Percentiles rank a stretch among this genome's conserved stretches.
Conservation (phyloP, 2,797 vertebrate species). For the Distichodus sexfasciatus region DNA sequence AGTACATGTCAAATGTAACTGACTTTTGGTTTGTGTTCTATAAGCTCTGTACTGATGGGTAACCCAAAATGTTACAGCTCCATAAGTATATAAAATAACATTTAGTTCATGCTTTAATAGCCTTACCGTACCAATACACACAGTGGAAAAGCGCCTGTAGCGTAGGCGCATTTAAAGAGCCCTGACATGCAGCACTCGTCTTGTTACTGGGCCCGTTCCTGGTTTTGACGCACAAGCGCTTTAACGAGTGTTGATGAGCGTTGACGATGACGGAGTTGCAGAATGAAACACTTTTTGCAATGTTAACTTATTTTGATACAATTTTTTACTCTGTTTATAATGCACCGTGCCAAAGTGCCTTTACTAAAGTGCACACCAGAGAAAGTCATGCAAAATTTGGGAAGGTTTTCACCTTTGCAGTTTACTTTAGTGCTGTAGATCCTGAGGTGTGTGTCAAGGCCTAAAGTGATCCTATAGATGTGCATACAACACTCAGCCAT, state of each 20-base stretch:
- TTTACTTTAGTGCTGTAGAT: background rate
- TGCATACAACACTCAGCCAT: too few relatives aligned
- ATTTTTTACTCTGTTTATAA: conserved; percentile 57
- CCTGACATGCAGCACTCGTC: conserved; percentile 43
- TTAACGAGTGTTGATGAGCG: conserved; percentile 59
- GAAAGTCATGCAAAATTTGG: background rate
- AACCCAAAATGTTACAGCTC: too few relatives aligned
- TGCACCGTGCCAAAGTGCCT: conserved; percentile 53
- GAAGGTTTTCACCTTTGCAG: background rate
- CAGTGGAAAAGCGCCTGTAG: too few relatives aligned
- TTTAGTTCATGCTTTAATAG: too few relatives aligned
- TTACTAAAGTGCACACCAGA: conserved; percentile 28
- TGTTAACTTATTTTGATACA: conserved; percentile 79
- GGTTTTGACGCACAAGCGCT: conserved; percentile 43
- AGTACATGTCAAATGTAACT: too few relatives aligned
- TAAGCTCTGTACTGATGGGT: too few relatives aligned
- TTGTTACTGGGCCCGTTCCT: conserved; percentile 36
- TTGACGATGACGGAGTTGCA: conserved; percentile 60
- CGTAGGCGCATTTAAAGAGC: conserved; percentile 27
- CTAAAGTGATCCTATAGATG: too few relatives aligned
- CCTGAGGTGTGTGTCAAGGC: conserved; percentile 13
- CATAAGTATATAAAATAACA: too few relatives aligned
- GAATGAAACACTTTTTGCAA: conserved; percentile 75
- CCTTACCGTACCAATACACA: too few relatives aligned
- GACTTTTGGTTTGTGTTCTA: too few relatives aligned